Evolutionary conservation across 1,140 invertebrate species (phyloP).

Genomic region (Meloidogyne hapla): DNA sequence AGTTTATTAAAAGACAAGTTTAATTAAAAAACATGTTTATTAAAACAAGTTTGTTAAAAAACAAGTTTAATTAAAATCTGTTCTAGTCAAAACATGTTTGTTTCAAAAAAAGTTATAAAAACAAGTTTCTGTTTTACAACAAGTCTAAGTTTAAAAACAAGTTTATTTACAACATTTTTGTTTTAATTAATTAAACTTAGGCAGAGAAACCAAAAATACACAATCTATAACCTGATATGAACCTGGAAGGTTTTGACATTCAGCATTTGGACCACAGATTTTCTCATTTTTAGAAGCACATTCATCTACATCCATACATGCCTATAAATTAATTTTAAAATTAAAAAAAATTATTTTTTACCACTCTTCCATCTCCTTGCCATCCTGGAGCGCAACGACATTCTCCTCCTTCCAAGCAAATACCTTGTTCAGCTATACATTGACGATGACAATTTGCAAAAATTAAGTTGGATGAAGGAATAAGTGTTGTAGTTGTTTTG

Average conservation of each 20-base stretch:
- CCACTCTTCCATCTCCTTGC: slow-evolving; percentile 43
- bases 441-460: background rate
- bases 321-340: slow-evolving; percentile 20
- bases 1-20: background rate
- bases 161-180: too few species aligned
- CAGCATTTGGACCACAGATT: slow-evolving; percentile 41
- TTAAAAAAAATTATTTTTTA: slow-evolving; percentile 11
- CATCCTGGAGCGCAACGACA: slow-evolving; percentile 42
- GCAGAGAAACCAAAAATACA: too few species aligned
- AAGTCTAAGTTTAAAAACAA: too few species aligned
- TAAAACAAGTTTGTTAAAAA: background rate
- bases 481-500: slow-evolving; percentile 21
- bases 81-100: too few species aligned
- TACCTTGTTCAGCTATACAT: slow-evolving; percentile 1
- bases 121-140: too few species aligned
- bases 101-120: too few species aligned
- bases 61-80: too few species aligned
- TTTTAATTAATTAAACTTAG: too few species aligned
- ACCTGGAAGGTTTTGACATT: slow-evolving; percentile 43
- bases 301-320: slow-evolving; percentile 43
- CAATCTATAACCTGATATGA: slow-evolving; percentile 32
- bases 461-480: slow-evolving; percentile 14
- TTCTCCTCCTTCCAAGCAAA: background rate
- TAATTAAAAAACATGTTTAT: background rate
- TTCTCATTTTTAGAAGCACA: slow-evolving; percentile 29